These are phyloP conservation scores for Tridacna gigas DNA, from an alignment of 2,888 invertebrate genomes.

Conservation along the genomic window DNA sequence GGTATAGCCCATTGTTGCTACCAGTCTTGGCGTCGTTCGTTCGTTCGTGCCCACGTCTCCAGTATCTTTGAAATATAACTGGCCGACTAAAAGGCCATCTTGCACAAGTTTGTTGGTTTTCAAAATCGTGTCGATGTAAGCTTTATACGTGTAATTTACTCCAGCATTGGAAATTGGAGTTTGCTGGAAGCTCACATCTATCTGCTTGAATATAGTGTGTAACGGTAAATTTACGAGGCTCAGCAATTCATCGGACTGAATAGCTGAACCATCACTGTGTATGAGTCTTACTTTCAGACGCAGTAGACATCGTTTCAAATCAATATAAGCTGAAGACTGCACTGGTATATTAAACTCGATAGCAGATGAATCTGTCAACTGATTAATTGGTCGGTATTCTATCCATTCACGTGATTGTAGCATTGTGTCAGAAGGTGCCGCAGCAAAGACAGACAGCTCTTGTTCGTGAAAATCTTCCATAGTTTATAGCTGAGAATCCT, in stretches of 20 bases:
- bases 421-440: slow-evolving; percentile 31
- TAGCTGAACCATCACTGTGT: background rate
- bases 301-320: slow-evolving; percentile 44
- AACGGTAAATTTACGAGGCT: slow-evolving; percentile 35
- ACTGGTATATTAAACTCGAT: slow-evolving; percentile 50
- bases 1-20: slow-evolving; percentile 39
- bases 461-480: slow-evolving; percentile 29
- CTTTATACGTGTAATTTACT: slow-evolving; percentile 62
- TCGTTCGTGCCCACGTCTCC: slow-evolving; percentile 29
- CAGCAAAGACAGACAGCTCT: slow-evolving; percentile 34
- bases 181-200: slow-evolving; percentile 49
- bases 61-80: slow-evolving; percentile 50
- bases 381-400: slow-evolving; percentile 43
- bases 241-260: background rate
- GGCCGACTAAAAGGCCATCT: slow-evolving; percentile 13
- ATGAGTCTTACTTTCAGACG: slow-evolving; percentile 39
- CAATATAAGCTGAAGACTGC: slow-evolving; percentile 47
- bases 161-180: slow-evolving; percentile 35
- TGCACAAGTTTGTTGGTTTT: slow-evolving; percentile 26
- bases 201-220: slow-evolving; percentile 46
- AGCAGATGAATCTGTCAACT: slow-evolving; percentile 27
- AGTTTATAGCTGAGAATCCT: background rate
- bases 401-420: slow-evolving; percentile 40
- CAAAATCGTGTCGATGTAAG: slow-evolving; percentile 60
- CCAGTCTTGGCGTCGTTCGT: slow-evolving; percentile 41